Evolutionary conservation across 2,113 vertebrate species (phyloP).

Genomic region (Nematolebias whitei): DNA sequence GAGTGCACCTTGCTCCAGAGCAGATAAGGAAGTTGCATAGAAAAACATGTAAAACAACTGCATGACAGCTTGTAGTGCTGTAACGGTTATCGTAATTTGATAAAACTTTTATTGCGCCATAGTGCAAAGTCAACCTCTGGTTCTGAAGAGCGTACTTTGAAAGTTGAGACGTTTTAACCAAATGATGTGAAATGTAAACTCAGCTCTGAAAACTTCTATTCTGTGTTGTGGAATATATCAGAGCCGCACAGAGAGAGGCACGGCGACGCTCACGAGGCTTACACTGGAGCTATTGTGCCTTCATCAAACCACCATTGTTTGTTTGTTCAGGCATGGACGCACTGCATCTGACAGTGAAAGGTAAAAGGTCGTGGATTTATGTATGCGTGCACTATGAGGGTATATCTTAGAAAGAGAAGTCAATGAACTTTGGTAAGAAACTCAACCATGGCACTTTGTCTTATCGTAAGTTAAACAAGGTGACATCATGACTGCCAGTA

Average conservation of each 20-base stretch:
- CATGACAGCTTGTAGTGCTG: neutral
- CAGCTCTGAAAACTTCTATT: slow-evolving; percentile 18
- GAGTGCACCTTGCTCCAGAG: slow-evolving; percentile 27
- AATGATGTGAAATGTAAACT: slow-evolving; percentile 14
- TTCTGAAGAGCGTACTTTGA: slow-evolving; percentile 49
- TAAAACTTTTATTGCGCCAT: slow-evolving; percentile 60
- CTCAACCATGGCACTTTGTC: slow-evolving; percentile 5
- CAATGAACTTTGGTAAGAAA: neutral
- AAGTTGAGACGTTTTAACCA: slow-evolving; percentile 24
- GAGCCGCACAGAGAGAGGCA: slow-evolving; percentile 64
- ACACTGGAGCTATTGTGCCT: slow-evolving; percentile 59
- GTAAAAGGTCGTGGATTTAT: slow-evolving; percentile 26
- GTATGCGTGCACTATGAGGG: slow-evolving; percentile 21
- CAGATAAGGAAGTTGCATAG: slow-evolving; percentile 42
- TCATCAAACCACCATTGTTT: slow-evolving; percentile 54
- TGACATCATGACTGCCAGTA: slow-evolving; percentile 64
- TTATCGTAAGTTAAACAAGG: slow-evolving; percentile 44
- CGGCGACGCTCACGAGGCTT: slow-evolving; percentile 35
- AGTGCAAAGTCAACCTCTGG: slow-evolving; percentile 58
- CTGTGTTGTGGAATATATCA: slow-evolving; percentile 34
- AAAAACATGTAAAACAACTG: slow-evolving; percentile 35
- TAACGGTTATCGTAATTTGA: slow-evolving; percentile 47
- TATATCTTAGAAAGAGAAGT: neutral
- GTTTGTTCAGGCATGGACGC: slow-evolving; percentile 45
- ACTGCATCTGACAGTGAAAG: slow-evolving; percentile 35